Evolutionary conservation across 2,113 vertebrate species (phyloP).

Genomic region (Numida meleagris): DNA sequence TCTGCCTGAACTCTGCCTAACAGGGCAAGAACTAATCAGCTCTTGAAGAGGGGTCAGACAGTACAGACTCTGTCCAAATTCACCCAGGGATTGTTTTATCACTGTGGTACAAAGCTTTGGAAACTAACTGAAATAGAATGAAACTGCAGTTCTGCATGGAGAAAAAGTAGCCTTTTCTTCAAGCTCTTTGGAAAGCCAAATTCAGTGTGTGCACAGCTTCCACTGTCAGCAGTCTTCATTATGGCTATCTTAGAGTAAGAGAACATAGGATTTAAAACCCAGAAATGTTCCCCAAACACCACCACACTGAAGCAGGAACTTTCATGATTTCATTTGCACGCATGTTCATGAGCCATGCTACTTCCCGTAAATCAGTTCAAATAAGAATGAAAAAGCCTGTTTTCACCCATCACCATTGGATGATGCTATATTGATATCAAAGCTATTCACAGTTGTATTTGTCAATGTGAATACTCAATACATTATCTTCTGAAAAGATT

Average conservation of each 20-base stretch:
- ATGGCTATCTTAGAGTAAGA: neutral
- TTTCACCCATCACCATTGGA: neutral
- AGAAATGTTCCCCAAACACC: neutral
- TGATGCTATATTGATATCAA: neutral
- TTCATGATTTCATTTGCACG: neutral
- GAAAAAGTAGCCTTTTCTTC: neutral
- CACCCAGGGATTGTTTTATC: neutral
- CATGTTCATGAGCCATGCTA: no score
- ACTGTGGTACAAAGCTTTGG: neutral
- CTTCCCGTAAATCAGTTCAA: neutral
- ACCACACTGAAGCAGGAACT: neutral
- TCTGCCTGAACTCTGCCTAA: neutral
- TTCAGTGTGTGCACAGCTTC: fast-evolving
- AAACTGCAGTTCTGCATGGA: neutral
- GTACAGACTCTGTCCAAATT: neutral
- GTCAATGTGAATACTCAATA: neutral
- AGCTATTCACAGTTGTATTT: neutral
- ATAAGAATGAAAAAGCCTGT: neutral
- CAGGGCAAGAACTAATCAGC: neutral
- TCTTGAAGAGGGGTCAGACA: conserved; percentile 23
- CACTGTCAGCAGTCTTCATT: neutral
- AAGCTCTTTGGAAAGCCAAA: neutral
- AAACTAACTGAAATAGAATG: neutral
- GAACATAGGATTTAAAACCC: neutral
- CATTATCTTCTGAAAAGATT: fast-evolving